Evolutionary conservation across 92 coral and sea anemone genomes (phyloP), one percentile per base, ranked within the genome.

Genomic region (Parazoanthus swiftii): DNA sequence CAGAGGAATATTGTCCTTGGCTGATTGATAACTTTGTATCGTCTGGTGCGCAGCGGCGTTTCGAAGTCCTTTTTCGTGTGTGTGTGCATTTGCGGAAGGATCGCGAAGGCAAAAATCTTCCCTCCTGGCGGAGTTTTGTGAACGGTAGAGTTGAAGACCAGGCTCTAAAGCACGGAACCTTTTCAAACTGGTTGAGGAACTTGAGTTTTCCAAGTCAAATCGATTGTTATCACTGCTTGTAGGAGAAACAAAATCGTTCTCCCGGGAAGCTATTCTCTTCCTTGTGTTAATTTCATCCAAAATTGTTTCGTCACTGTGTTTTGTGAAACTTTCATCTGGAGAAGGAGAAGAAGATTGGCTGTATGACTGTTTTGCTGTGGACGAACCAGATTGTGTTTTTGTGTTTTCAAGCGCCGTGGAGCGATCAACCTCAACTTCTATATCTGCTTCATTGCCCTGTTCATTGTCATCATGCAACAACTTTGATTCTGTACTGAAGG

Each of bases 1-100:
- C 2, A 50, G 79, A 51, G 91, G 79, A 66, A 89, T 26, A 13
- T 76, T 87, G 50, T 56, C 86, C 82, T 70, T 89, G 70, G 88
- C 37, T 7, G 73, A 50, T 23, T 80, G 90, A 83, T 43, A 86
- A 9, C 43, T 76, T 74, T 29, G 88, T 44, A 56, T 81, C 21
- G 63, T 54, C 4, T 9, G 85, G 88, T 43, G 74, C 67, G 16
- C 44, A 3, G 90, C 92, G 86, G 21, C 59, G 56, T 68, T 48
- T 77, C n/a, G 82, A 68, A 0, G 25, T 72, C 29, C 89, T 18
- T 56, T 65, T 44, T 84, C 48, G 46, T 33, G 78, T 29, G 46
- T n/a, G 43, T 48, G 78, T 65, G 79, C 48, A 71, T 44, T 58
- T 36, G 66, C 79, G 43, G 67, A 26, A 4, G 79, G 51, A 26